Percentiles rank a stretch among this genome's conserved stretches.
phyloP scores from a whole-genome alignment of 2,888 invertebrate genomes.

The Drosophila differens region DNA sequence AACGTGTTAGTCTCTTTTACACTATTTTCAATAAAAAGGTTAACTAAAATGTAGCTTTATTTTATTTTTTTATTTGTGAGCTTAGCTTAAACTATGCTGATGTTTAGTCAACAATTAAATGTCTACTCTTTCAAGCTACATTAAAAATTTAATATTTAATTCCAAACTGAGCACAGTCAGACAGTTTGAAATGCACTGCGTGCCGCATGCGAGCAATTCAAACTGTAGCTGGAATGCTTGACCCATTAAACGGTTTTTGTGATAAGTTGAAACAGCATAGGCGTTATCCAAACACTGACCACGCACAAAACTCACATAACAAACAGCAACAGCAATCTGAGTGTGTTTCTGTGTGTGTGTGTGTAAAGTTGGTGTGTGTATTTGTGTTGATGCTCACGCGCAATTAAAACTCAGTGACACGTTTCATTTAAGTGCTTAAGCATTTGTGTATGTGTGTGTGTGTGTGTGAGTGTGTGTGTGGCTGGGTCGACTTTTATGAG shows the following conservation, averaged over 20 bases:
- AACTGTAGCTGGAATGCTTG: conserved; percentile 57
- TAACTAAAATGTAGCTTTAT: background rate
- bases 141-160: background rate
- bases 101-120: background rate
- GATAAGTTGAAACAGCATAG: conserved; percentile 51
- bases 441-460: conserved; percentile 24
- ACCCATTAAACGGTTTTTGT: conserved; percentile 58
- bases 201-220: background rate
- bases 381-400: conserved; percentile 46
- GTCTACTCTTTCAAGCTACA: background rate
- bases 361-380: conserved; percentile 14
- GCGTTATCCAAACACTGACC: conserved; percentile 62
- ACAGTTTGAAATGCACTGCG: conserved; percentile 28
- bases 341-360: conserved; percentile 8
- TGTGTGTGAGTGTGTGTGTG: conserved; percentile 10
- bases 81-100: background rate
- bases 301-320: conserved; percentile 48
- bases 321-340: conserved; percentile 5
- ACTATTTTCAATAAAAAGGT: background rate
- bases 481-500: conserved; percentile 54
- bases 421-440: conserved; percentile 64
- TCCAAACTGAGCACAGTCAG: background rate
- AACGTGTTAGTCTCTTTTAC: background rate
- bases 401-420: conserved; percentile 74
- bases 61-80: background rate